Conservation (phyloP, 2,113 vertebrate genomes). For the Micronycteris hirsuta region DNA sequence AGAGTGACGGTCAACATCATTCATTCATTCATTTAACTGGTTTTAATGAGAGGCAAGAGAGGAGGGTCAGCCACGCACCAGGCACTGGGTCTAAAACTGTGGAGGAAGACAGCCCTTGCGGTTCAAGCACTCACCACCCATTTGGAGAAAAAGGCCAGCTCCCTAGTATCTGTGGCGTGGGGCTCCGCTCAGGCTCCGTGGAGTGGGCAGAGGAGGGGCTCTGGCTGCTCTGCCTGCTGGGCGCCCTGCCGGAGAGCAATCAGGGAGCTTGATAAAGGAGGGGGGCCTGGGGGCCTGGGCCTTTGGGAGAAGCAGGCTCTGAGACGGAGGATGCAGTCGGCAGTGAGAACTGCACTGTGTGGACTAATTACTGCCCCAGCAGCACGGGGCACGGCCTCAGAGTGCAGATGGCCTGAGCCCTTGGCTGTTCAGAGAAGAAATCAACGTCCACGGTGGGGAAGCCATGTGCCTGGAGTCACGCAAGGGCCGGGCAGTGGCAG, state of each 20-base stretch:
- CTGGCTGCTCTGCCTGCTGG: background rate
- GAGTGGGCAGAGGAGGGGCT: background rate
- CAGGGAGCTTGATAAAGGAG: background rate
- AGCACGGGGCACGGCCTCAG: background rate
- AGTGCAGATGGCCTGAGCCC: too few species aligned
- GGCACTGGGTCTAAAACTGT: background rate
- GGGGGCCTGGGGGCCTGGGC: background rate
- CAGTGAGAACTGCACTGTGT: background rate
- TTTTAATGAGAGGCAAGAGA: background rate
- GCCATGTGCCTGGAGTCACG: background rate
- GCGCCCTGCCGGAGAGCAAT: background rate
- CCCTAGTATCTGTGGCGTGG: background rate
- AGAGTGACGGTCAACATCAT: background rate
- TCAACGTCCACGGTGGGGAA: fast-evolving
- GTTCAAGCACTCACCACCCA: background rate
- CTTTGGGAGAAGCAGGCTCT: background rate
- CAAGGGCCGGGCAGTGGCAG: background rate
- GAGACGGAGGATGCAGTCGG: fast-evolving
- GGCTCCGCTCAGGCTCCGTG: background rate
- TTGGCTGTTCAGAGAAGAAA: background rate
- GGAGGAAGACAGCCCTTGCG: background rate
- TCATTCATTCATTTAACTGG: background rate
- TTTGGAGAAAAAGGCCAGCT: background rate
- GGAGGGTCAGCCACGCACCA: background rate
- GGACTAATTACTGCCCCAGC: background rate